Evolutionary conservation across 2,113 vertebrate species (phyloP).

Genomic region (Psilopsiagon aurifrons): DNA sequence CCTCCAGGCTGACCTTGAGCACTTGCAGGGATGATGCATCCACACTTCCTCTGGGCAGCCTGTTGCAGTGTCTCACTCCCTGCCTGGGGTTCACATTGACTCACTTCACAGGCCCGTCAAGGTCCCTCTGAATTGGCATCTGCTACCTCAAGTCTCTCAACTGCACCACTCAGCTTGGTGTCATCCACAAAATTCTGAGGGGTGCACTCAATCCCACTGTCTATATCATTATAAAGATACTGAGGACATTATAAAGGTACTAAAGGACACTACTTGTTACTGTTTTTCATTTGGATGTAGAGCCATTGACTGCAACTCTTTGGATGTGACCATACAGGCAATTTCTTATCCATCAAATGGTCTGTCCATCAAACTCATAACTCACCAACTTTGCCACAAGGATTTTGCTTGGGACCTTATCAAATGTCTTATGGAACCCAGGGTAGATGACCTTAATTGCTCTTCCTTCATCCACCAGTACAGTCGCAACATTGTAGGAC

Average conservation of each 20-base stretch:
- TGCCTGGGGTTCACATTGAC: not conserved
- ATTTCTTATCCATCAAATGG: not conserved
- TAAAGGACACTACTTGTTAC: not conserved
- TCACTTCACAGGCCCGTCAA: not conserved
- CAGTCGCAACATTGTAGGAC: not conserved
- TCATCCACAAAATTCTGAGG: not conserved
- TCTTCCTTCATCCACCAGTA: not conserved
- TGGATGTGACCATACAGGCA: not conserved
- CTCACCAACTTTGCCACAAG: not conserved
- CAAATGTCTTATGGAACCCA: not conserved
- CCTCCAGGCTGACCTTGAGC: not conserved
- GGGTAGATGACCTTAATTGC: not conserved
- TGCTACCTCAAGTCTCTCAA: not conserved
- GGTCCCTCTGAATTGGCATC: not conserved
- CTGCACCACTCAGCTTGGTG: accelerated
- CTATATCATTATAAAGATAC: not conserved
- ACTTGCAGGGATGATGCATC: not conserved
- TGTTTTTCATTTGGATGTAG: not conserved
- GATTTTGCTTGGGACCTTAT: not conserved
- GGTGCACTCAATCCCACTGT: not conserved
- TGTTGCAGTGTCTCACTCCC: not conserved
- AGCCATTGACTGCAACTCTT: accelerated
- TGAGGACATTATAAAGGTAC: not conserved
- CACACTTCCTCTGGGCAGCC: not conserved
- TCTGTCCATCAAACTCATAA: not conserved